phyloP scores from a whole-genome alignment of 2,797 vertebrate genomes.

The Triplophysa yarkandensis region DNA sequence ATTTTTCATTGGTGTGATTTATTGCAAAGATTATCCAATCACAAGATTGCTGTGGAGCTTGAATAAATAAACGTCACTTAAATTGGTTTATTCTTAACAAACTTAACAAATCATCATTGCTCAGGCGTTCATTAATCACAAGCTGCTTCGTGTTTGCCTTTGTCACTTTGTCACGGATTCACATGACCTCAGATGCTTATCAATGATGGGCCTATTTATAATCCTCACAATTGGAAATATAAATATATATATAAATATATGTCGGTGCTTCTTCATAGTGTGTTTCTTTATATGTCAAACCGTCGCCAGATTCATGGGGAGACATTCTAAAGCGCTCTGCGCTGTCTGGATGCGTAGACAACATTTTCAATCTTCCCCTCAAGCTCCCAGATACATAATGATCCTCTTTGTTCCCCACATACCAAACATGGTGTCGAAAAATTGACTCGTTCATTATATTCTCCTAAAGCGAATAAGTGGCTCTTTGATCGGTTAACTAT shows the following conservation, averaged over 20 bases:
- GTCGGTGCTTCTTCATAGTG: not conserved
- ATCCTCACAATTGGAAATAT: constrained; percentile 23
- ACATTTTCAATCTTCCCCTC: constrained; percentile 44
- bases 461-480: constrained; percentile 49
- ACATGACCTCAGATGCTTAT: constrained; percentile 28
- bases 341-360: constrained; percentile 47
- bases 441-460: constrained; percentile 54
- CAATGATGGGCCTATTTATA: constrained; percentile 18
- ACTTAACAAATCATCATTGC: not conserved
- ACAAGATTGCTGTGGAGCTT: not conserved
- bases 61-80: not conserved
- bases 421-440: constrained; percentile 43
- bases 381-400: constrained; percentile 45
- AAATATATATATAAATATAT: not conserved
- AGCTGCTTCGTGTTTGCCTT: constrained; percentile 4
- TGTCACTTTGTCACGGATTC: constrained; percentile 23
- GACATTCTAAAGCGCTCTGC: constrained; percentile 24
- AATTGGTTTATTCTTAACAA: not conserved
- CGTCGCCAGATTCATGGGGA: constrained; percentile 33
- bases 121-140: not conserved
- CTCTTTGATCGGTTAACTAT: constrained; percentile 54
- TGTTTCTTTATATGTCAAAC: constrained; percentile 24
- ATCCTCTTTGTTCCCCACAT: constrained; percentile 47
- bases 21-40: not conserved
- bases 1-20: not conserved